Evolutionary conservation across 2,113 vertebrate genomes (phyloP).

Genomic region (Epinephelus fuscoguttatus): DNA sequence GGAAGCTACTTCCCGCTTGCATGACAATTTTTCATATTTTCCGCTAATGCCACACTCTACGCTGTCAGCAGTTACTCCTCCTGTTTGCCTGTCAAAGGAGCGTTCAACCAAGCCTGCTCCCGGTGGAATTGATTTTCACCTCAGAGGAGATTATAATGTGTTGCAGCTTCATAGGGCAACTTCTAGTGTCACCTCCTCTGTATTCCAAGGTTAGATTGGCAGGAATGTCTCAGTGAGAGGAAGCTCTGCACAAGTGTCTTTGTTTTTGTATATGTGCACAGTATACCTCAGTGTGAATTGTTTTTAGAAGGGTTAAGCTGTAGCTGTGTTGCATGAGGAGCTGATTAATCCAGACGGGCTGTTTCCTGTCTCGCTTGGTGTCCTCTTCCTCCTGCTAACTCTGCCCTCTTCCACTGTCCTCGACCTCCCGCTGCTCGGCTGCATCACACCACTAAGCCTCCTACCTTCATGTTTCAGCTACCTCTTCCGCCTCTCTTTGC

Average conservation of each 20-base stretch:
- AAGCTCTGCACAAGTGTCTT: neutral
- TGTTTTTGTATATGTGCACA: neutral
- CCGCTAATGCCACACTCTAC: constrained; percentile 52
- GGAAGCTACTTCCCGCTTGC: constrained; percentile 43
- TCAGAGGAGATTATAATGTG: constrained; percentile 27
- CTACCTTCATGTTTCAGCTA: constrained; percentile 31
- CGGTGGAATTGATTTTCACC: constrained; percentile 35
- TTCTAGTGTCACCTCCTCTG: neutral
- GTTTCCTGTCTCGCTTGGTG: constrained; percentile 47
- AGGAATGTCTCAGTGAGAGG: neutral
- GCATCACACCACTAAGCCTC: constrained; percentile 18
- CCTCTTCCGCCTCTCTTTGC: constrained; percentile 7
- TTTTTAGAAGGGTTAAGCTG: constrained; percentile 15
- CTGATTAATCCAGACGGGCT: constrained; percentile 42
- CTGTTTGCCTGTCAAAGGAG: constrained; percentile 13
- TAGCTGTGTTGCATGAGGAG: constrained; percentile 20
- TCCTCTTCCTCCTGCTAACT: constrained; percentile 7
- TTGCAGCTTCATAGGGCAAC: neutral
- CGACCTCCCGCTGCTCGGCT: constrained; percentile 33
- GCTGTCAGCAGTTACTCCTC: constrained; percentile 66
- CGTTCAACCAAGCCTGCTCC: constrained; percentile 7
- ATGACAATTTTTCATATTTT: constrained; percentile 60
- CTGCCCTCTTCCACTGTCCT: constrained; percentile 32
- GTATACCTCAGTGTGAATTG: neutral
- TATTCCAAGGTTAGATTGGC: neutral